Conservation (phyloP, 2,797 vertebrate species). For the Phataginus tricuspis region DNA sequence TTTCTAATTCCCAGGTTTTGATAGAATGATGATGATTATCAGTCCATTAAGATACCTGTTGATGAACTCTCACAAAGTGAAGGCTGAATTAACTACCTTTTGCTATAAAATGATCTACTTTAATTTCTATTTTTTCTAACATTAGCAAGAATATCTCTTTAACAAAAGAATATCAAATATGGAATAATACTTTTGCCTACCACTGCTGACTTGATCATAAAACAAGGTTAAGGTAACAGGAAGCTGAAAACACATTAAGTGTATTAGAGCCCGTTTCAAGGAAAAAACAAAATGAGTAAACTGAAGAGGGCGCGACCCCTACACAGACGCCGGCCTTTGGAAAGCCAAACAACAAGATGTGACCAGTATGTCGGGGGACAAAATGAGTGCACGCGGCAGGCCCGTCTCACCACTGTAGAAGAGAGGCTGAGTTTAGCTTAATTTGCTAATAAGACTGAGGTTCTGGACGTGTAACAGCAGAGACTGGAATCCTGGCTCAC, state of each 20-base stretch:
- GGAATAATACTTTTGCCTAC: not conserved
- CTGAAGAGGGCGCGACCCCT: too few relatives aligned
- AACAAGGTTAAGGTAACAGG: not conserved
- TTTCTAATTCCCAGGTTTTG: not conserved
- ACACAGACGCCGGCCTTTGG: not conserved
- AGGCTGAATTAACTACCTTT: not conserved
- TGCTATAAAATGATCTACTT: constrained; percentile 5
- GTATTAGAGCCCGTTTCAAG: not conserved
- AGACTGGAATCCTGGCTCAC: not conserved
- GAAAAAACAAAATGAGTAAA: too few relatives aligned
- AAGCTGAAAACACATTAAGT: not conserved
- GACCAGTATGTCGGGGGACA: not conserved
- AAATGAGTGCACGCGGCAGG: fast-evolving
- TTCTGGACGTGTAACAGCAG: not conserved
- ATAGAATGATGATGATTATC: not conserved
- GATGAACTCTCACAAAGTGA: not conserved
- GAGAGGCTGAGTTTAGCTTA: not conserved
- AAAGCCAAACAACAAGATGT: not conserved
- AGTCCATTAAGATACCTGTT: not conserved
- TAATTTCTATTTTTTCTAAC: not conserved
- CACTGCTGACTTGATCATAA: not conserved
- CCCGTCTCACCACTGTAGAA: not conserved
- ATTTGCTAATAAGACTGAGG: not conserved
- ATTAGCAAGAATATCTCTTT: not conserved
- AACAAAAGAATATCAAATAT: not conserved